A percentile compares a stretch with the other conserved stretches of the same genome.
phyloP scores from a whole-genome alignment of 2,113 vertebrate species.

The Lipophrys pholis region DNA sequence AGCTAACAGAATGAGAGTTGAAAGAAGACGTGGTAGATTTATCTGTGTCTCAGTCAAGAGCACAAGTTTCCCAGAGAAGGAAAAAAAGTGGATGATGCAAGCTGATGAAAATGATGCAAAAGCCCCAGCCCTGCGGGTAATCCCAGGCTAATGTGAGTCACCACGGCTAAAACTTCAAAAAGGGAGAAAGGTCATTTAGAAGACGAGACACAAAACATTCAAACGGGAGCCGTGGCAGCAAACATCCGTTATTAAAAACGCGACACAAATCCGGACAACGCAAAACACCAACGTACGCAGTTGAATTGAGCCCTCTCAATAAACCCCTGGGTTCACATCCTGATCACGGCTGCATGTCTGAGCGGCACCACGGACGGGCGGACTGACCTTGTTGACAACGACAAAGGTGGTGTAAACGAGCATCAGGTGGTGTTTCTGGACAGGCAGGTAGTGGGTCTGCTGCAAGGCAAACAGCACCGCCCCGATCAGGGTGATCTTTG shows the following conservation, averaged over 20 bases:
- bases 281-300: background rate
- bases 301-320: background rate
- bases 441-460: conserved; percentile 84
- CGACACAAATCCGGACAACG: background rate
- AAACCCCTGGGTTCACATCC: background rate
- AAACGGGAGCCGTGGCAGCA: conserved; percentile 24
- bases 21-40: conserved; percentile 73
- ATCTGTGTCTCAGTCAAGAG: conserved; percentile 75
- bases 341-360: background rate
- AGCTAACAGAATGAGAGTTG: conserved; percentile 63
- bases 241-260: conserved; percentile 10
- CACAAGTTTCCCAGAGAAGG: conserved; percentile 77
- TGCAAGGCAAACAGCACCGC: conserved; percentile 93
- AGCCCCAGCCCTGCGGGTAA: conserved; percentile 70
- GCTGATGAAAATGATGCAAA: conserved; percentile 84
- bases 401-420: conserved; percentile 91
- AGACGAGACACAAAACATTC: conserved; percentile 42
- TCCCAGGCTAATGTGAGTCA: conserved; percentile 74
- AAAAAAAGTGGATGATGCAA: conserved; percentile 80
- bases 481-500: conserved; percentile 93
- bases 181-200: conserved; percentile 65
- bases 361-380: background rate
- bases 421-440: conserved; percentile 90
- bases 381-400: conserved; percentile 90
- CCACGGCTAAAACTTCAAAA: conserved; percentile 56